Evolutionary conservation across 2,797 vertebrate species (phyloP).

Genomic region (Sebastes itinus): DNA sequence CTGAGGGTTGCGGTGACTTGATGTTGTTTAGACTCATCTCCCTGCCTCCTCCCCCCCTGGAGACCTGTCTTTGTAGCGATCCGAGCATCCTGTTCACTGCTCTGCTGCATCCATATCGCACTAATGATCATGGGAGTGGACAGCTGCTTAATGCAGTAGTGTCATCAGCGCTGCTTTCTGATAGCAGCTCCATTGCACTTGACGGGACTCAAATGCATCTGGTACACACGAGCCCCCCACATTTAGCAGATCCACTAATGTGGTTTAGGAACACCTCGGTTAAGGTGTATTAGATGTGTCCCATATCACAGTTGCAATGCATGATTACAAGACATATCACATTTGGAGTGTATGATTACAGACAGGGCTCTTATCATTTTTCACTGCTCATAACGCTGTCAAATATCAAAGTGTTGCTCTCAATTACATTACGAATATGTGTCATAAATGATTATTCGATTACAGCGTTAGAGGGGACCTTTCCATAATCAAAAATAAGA

Average conservation of each 20-base stretch:
- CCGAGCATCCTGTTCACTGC: constrained; percentile 74
- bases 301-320: constrained; percentile 54
- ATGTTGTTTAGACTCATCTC: constrained; percentile 75
- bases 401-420: constrained; percentile 21
- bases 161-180: constrained; percentile 73
- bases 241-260: constrained; percentile 62
- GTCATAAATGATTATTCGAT: constrained; percentile 9
- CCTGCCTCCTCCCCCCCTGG: constrained; percentile 37
- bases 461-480: not conserved
- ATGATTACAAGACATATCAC: constrained; percentile 45
- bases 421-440: constrained; percentile 26
- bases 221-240: constrained; percentile 31
- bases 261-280: constrained; percentile 57
- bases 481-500: not conserved
- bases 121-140: constrained; percentile 82
- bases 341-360: constrained; percentile 57
- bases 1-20: constrained; percentile 69
- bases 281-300: constrained; percentile 65
- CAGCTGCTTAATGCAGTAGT: constrained; percentile 80
- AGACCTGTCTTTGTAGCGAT: constrained; percentile 74
- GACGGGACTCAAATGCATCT: constrained; percentile 71
- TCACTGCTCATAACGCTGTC: constrained; percentile 27
- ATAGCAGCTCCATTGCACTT: constrained; percentile 74
- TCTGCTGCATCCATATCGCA: constrained; percentile 77
- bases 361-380: constrained; percentile 44